Evolutionary conservation across 2,888 invertebrate species (phyloP).

Genomic region (Diploptera punctata): DNA sequence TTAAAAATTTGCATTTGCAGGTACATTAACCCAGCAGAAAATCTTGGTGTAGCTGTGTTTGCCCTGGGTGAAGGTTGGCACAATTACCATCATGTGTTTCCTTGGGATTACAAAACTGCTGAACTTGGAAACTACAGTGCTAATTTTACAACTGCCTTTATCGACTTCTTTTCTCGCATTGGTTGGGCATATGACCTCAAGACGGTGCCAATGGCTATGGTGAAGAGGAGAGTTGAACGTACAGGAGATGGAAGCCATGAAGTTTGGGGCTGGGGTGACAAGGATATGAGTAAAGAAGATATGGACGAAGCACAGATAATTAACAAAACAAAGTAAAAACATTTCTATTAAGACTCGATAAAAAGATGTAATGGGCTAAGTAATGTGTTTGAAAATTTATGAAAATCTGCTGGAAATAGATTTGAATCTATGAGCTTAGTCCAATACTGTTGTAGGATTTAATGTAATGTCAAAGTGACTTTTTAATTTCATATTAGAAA

Average conservation of each 20-base stretch:
- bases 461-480: background rate
- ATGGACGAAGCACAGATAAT: conserved; percentile 45
- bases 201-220: conserved; percentile 73
- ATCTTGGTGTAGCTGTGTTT: conserved; percentile 54
- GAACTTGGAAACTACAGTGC: conserved; percentile 75
- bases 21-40: conserved; percentile 54
- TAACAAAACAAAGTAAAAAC: conserved; percentile 40
- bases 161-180: conserved; percentile 80
- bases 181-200: conserved; percentile 91
- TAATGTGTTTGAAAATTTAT: background rate
- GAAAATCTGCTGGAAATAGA: background rate
- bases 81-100: conserved; percentile 71
- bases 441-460: background rate
- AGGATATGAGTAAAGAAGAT: conserved; percentile 46
- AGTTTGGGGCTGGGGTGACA: conserved; percentile 43
- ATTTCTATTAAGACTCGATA: background rate
- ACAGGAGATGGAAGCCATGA: conserved; percentile 75
- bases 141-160: conserved; percentile 78
- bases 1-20: too few species aligned
- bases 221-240: conserved; percentile 70
- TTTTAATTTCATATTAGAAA: background rate
- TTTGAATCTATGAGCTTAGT: background rate
- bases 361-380: background rate
- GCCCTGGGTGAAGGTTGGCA: conserved; percentile 61
- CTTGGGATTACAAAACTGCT: conserved; percentile 85